These are phyloP conservation scores for Pseudolycoriella hygida DNA, from an alignment of 2,888 invertebrate species.

Conservation along the genomic window DNA sequence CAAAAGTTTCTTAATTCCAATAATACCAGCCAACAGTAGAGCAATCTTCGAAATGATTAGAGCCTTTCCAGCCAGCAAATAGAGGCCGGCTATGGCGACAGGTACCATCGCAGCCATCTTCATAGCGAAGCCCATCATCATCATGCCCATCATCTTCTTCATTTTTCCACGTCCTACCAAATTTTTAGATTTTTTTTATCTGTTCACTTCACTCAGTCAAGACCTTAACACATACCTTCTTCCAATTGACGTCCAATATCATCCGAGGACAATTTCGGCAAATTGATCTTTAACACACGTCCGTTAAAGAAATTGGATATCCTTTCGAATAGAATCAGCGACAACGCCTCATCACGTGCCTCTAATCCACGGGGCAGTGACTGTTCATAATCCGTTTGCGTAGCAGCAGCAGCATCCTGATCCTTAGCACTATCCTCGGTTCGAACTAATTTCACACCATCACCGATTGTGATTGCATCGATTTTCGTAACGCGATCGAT, in stretches of 20 bases:
- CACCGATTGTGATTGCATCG: constrained; percentile 42
- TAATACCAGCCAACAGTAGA: constrained; percentile 60
- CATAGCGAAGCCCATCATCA: constrained; percentile 78
- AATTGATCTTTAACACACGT: constrained; percentile 55
- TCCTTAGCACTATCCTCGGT: constrained; percentile 20
- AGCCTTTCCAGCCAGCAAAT: constrained; percentile 72
- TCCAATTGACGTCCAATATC: constrained; percentile 53
- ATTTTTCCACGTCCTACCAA: constrained; percentile 56
- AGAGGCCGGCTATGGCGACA: constrained; percentile 60
- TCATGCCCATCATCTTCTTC: constrained; percentile 83
- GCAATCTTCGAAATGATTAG: constrained; percentile 64
- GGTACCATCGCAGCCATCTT: constrained; percentile 71
- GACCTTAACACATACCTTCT: constrained; percentile 37
- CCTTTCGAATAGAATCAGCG: constrained; percentile 51
- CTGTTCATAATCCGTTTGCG: constrained; percentile 52
- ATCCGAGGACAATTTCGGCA: constrained; percentile 51
- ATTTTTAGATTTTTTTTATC: not conserved
- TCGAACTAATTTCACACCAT: constrained; percentile 45
- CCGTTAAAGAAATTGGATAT: constrained; percentile 53
- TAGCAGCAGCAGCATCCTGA: constrained; percentile 18
- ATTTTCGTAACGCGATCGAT: constrained; percentile 58
- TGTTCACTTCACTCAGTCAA: no score
- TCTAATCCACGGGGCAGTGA: constrained; percentile 45
- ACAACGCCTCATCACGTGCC: constrained; percentile 47
- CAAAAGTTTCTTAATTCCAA: constrained; percentile 65